Conservation (phyloP, 1,140 invertebrate genomes). For the Brachionus manjavacas region DNA sequence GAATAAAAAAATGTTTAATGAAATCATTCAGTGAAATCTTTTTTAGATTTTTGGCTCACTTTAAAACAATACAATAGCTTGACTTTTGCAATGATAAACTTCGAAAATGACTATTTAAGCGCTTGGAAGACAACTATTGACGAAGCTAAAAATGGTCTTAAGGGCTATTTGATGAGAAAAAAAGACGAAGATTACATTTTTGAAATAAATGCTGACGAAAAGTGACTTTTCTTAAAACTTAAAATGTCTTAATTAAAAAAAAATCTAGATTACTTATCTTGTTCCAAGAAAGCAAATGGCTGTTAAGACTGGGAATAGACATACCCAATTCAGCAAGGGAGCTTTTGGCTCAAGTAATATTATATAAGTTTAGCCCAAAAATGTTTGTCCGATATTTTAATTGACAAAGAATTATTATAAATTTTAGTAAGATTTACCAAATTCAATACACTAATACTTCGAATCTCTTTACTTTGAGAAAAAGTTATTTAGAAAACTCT, state of each 20-base stretch:
- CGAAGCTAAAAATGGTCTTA: slow-evolving; percentile 50
- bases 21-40: slow-evolving; percentile 45
- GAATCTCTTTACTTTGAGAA: too few relatives aligned
- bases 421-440: too few relatives aligned
- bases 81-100: slow-evolving; percentile 53
- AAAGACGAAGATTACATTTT: slow-evolving; percentile 52
- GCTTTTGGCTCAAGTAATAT: slow-evolving; percentile 46
- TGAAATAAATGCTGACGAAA: slow-evolving; percentile 55
- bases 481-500: too few relatives aligned
- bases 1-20: neutral
- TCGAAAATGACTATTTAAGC: slow-evolving; percentile 55
- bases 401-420: too few relatives aligned
- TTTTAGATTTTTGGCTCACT: slow-evolving; percentile 51
- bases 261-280: slow-evolving; percentile 52
- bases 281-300: slow-evolving; percentile 56
- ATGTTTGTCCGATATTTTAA: too few relatives aligned
- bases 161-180: slow-evolving; percentile 52
- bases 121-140: slow-evolving; percentile 55
- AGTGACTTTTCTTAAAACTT: slow-evolving; percentile 43
- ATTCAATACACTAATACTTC: too few relatives aligned
- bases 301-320: slow-evolving; percentile 52
- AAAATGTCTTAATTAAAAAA: neutral
- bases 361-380: neutral
- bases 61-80: slow-evolving; percentile 54
- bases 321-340: slow-evolving; percentile 51